Base-by-base conservation (phyloP, 2,888 invertebrate genomes). In the Acleris cristana region DNA sequence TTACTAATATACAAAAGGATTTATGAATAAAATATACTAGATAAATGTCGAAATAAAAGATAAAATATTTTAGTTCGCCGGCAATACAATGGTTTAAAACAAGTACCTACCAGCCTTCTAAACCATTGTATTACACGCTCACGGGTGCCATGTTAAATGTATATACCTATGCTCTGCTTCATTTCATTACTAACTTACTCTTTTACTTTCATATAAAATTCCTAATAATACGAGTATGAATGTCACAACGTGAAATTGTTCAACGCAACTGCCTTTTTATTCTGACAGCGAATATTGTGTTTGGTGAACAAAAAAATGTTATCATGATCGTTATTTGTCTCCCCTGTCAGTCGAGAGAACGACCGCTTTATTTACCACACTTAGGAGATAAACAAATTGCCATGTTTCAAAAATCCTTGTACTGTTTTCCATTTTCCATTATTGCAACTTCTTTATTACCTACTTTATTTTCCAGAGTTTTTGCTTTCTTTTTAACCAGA, bases 301-400 rank as follows among this genome's bases (percentile, higher is more conserved):
- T 63, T 51, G 55, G 49, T 68, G 49, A 64, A 54, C 58, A 63
- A 71, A 70, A 69, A 40, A 68, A 67, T 73, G 69, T 69, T 71
- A 73, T 73, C 73, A 55, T 34, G 70, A 73, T 72, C 69, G 40
- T 62, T 66, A 71, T 73, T 73, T 73, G 75, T 73, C 72, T 69
- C 70, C 55, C 45, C n/a, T 72, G 73, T 70, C 69, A 67, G 44
- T 64, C 45, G 64, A 57, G 51, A 48, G 55, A 54, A 55, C 63
- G 60, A 51, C 30, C 52, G 52, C 45, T 61, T 66, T 57, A 53
- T 72, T 73, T 73, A 73, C 70, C 71, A 70, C 65, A 69, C 70
- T 71, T 73, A 66, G 68, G 66, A 74, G 73, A 72, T 73, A 76
- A 79, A 76, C 72, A 78, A 77, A 77, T 73, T 72, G 74, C 72